A percentile compares a stretch with the other conserved stretches of the same genome.
Conservation (phyloP, 2,797 vertebrate genomes). For the Podargus strigoides region DNA sequence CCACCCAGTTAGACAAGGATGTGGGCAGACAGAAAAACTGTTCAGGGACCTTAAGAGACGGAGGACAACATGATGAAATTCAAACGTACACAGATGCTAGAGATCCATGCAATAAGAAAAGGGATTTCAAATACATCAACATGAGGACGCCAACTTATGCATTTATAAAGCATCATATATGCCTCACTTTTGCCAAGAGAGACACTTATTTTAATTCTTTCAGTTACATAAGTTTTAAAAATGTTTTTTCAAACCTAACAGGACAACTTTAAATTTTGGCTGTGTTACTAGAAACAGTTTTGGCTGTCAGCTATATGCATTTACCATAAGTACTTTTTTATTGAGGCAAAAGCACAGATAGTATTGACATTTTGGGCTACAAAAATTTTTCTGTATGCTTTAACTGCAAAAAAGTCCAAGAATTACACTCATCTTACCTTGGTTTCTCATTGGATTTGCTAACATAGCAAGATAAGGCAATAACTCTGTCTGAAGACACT, state of each 20-base stretch:
- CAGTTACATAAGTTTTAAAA: neutral
- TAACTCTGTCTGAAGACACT: slow-evolving; percentile 87
- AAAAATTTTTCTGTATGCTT: neutral
- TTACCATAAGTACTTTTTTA: neutral
- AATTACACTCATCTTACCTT: slow-evolving; percentile 75
- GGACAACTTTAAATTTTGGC: neutral
- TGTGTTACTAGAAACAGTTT: neutral
- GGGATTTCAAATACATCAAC: neutral
- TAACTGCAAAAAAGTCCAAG: neutral
- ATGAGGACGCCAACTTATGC: neutral
- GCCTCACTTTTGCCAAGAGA: neutral
- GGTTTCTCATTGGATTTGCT: slow-evolving; percentile 89
- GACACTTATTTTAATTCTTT: neutral
- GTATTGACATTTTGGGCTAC: neutral
- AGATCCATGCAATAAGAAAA: neutral
- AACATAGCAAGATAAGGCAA: slow-evolving; percentile 89
- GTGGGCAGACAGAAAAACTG: neutral
- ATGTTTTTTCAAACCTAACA: neutral
- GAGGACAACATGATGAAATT: neutral
- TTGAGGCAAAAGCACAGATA: neutral
- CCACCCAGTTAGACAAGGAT: neutral
- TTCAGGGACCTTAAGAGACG: neutral
- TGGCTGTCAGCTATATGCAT: too few species aligned
- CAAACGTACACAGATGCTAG: neutral
- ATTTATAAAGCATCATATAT: neutral